phyloP scores from a whole-genome alignment of 1,140 invertebrate species.

The Neodiprion lecontei region DNA sequence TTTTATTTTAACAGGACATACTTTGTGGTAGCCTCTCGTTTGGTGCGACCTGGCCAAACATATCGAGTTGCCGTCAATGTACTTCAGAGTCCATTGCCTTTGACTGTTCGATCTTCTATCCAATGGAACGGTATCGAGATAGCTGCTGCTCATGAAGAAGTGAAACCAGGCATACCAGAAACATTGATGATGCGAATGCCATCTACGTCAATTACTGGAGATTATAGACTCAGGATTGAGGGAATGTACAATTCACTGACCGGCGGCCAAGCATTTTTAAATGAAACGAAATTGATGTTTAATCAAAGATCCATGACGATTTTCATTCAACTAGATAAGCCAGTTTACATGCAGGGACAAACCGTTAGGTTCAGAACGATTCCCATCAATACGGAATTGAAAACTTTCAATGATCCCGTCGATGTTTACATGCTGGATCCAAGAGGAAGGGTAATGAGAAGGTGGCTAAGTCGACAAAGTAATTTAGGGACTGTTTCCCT shows the following conservation, averaged over 20 bases:
- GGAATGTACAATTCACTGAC: constrained; percentile 84
- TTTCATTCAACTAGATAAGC: constrained; percentile 95
- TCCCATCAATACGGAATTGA: constrained; percentile 87
- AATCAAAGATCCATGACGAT: constrained; percentile 93
- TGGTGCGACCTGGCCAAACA: constrained; percentile 86
- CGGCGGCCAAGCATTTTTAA: constrained; percentile 84
- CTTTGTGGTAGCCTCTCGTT: constrained; percentile 84
- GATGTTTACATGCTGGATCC: constrained; percentile 92
- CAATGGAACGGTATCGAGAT: constrained; percentile 88
- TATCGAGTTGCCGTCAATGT: constrained; percentile 85
- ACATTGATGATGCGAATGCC: constrained; percentile 84
- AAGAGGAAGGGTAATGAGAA: constrained; percentile 81
- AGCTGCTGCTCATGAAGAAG: constrained; percentile 75
- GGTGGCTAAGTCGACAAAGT: constrained; percentile 90
- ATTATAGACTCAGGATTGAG: constrained; percentile 88
- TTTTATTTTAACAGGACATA: constrained; percentile 71
- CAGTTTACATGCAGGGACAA: constrained; percentile 93
- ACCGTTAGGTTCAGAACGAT: constrained; percentile 87
- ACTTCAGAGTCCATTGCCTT: constrained; percentile 72
- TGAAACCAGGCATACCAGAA: constrained; percentile 83
- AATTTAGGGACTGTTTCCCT: constrained; percentile 91
- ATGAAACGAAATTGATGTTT: constrained; percentile 81
- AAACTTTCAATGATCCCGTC: constrained; percentile 85
- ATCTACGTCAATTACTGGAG: constrained; percentile 78
- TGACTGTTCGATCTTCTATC: constrained; percentile 83